phyloP scores from a whole-genome alignment of 2,797 vertebrate species.

The Linurgus olivaceus region DNA sequence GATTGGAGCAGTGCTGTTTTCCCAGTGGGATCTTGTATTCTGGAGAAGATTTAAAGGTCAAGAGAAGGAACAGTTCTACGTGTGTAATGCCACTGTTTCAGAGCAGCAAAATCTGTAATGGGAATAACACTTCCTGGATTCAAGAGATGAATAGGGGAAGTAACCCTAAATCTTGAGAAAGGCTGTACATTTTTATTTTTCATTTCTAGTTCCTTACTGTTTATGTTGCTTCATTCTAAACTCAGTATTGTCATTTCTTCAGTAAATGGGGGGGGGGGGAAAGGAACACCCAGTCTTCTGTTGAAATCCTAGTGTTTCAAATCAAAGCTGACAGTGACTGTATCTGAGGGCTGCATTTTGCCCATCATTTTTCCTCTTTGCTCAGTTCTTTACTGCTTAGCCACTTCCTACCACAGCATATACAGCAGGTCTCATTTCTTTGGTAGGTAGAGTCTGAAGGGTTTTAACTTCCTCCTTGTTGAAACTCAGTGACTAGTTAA shows the following conservation, averaged over 20 bases:
- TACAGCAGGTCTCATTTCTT: background rate
- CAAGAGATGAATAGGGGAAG: background rate
- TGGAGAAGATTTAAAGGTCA: background rate
- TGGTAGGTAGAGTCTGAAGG: background rate
- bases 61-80: background rate
- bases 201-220: background rate
- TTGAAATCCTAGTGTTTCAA: background rate
- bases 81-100: background rate
- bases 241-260: background rate
- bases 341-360: background rate
- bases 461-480: background rate
- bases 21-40: background rate
- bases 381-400: background rate
- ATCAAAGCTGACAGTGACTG: background rate
- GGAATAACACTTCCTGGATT: background rate
- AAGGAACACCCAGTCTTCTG: background rate
- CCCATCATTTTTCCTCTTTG: background rate
- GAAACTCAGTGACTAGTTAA: background rate
- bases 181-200: background rate
- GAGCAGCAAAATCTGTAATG: background rate
- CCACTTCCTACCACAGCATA: background rate
- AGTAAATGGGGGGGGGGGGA: rapidly evolving
- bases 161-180: slow-evolving; percentile 24
- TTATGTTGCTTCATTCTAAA: background rate
- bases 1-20: background rate